A percentile compares a stretch with the other conserved stretches of the same genome.
phyloP scores from a whole-genome alignment of 2,797 vertebrate species.

The Decapterus maruadsi region DNA sequence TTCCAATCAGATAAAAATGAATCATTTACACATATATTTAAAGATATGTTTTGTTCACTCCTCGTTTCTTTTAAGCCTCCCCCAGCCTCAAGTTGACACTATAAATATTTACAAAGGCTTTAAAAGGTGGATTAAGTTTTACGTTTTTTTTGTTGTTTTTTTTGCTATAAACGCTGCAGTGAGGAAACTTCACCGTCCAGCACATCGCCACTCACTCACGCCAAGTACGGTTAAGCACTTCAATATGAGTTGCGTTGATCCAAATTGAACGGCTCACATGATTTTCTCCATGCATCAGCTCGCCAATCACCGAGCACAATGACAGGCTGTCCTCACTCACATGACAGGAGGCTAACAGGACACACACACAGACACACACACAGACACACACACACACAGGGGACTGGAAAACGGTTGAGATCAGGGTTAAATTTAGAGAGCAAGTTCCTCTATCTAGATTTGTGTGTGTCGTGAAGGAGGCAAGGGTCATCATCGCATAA shows the following conservation, averaged over 20 bases:
- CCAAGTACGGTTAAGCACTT: conserved; percentile 70
- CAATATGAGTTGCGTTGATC: conserved; percentile 65
- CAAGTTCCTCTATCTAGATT: conserved; percentile 64
- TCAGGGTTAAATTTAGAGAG: conserved; percentile 82
- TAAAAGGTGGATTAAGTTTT: conserved; percentile 40
- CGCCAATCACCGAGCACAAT: conserved; percentile 79
- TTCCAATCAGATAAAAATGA: conserved; percentile 10
- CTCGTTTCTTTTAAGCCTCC: background rate
- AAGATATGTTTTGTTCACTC: conserved; percentile 3
- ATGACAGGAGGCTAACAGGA: conserved; percentile 76
- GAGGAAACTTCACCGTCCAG: conserved; percentile 30
- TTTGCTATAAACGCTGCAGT: conserved; percentile 30
- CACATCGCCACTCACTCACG: conserved; percentile 7
- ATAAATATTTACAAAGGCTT: conserved; percentile 51
- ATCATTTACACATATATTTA: background rate
- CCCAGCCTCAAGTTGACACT: conserved; percentile 21
- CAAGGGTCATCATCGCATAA: conserved; percentile 78
- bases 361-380: conserved; percentile 60
- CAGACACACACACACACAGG: conserved; percentile 18
- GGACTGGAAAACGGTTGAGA: conserved; percentile 71
- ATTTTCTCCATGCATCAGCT: conserved; percentile 73
- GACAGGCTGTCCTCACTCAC: conserved; percentile 81
- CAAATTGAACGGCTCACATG: conserved; percentile 77
- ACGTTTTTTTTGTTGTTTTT: background rate
- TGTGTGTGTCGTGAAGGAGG: conserved; percentile 50